Conservation (phyloP, 2,797 vertebrate genomes). For the Sardinella longiceps region DNA sequence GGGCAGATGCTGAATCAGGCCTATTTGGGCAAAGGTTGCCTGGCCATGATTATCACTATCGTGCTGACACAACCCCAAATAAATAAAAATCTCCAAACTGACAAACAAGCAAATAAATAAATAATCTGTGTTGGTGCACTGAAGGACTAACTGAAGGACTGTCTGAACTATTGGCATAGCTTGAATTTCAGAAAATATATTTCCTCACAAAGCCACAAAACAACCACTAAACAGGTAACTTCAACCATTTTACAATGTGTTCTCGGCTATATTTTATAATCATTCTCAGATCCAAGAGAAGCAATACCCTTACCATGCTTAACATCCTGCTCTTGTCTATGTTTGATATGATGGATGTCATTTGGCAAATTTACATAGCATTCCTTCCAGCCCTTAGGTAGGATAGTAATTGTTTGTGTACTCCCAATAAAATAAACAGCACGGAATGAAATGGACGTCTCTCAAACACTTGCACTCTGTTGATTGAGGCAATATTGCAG, state of each 20-base stretch:
- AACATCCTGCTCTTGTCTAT: background rate
- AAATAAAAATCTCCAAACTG: background rate
- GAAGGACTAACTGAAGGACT: background rate
- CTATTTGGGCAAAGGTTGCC: background rate
- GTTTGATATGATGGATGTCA: slow-evolving; percentile 69
- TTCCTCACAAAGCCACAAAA: background rate
- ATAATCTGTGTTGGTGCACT: background rate
- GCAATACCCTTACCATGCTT: background rate
- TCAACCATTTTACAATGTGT: background rate
- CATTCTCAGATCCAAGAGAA: background rate
- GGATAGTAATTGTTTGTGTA: slow-evolving; percentile 39
- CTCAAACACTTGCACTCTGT: slow-evolving; percentile 38
- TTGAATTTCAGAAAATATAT: background rate
- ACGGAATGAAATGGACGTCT: slow-evolving; percentile 57
- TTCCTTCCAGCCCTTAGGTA: slow-evolving; percentile 51
- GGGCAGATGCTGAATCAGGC: background rate
- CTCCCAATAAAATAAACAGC: slow-evolving; percentile 56
- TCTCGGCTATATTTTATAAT: background rate
- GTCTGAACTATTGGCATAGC: too few species aligned
- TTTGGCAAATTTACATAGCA: slow-evolving; percentile 58
- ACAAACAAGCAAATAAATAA: background rate
- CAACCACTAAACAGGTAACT: background rate
- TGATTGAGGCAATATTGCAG: slow-evolving; percentile 45
- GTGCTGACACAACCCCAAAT: background rate
- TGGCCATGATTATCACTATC: background rate